Base-by-base conservation (phyloP, 2,888 invertebrate genomes). In the Nomada fabriciana region DNA sequence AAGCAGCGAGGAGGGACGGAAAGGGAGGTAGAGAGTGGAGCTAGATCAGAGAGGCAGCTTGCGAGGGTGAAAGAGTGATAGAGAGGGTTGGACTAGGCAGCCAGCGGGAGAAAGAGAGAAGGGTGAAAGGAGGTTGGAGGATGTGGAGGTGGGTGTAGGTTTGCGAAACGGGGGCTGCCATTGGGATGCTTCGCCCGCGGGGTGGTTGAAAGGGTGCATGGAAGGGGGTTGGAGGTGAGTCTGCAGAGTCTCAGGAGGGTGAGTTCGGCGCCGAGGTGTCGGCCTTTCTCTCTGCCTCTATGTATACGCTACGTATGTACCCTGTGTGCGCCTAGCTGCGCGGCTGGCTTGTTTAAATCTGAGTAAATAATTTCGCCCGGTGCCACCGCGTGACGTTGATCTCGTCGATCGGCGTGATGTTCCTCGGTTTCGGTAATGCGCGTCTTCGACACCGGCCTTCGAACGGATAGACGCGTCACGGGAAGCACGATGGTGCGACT, bases 241-340 rank as follows among this genome's bases (percentile, higher is more conserved):
- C 92, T 93, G 92, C 91, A 90, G 91, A 91, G 93, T 91, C 93
- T 92, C 91, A 88, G 92, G 92, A 91, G 94, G 93, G 92, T 93
- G 94, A 92, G 94, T 92, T 91, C 91, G 94, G 94, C 94, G 94
- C 94, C 94, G 91, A 93, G 93, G 94, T 94, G 94, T 93, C 94
- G 93, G 90, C 90, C 91, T 91, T 91, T 90, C 92, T 90, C 90
- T 88, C 84, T 83, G 80, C 52, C 61, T 70, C 68, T 76, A 47
- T 52, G 47, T 81, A 20, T 77, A 67, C 65, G 70, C 50, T 80
- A 82, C 52, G 57, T 80, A 43, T 79, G 69, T 73, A 63, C 60
- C 47, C 13, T 67, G 53, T 77, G 59, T 76, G 72, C 69, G 69
- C 63, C 53, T 70, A 71, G 76, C 76, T 68, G 73, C 72, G 72